Evolutionary conservation across 2,797 vertebrate species (phyloP).

Genomic region (Anolis apletophallus): DNA sequence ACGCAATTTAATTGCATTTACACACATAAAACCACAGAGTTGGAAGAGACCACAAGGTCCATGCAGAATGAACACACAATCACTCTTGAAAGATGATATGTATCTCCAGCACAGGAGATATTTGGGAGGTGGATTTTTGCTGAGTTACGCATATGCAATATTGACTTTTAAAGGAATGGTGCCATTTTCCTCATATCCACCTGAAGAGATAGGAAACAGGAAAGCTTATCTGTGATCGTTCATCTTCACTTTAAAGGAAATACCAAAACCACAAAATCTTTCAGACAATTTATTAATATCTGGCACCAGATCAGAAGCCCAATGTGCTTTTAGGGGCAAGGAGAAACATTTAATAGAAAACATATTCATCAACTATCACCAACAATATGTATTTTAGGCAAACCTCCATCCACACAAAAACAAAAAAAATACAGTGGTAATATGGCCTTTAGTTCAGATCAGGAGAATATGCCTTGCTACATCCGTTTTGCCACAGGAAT

Average conservation of each 20-base stretch:
- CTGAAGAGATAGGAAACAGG: not conserved
- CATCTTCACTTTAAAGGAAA: constrained; percentile 36
- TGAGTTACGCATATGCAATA: not conserved
- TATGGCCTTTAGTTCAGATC: constrained; percentile 14
- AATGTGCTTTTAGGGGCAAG: constrained; percentile 46
- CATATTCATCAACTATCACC: constrained; percentile 34
- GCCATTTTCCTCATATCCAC: not conserved
- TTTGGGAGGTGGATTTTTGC: no score
- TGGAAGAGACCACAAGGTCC: no score
- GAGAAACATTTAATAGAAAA: constrained; percentile 66
- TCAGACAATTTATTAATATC: constrained; percentile 67
- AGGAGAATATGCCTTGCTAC: constrained; percentile 30
- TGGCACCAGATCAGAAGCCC: constrained; percentile 68
- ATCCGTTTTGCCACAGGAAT: constrained; percentile 44
- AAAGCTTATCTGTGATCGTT: not conserved
- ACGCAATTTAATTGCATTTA: constrained; percentile 19
- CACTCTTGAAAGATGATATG: no score
- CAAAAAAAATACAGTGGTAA: constrained; percentile 41
- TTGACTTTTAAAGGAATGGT: not conserved
- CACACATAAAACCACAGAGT: no score
- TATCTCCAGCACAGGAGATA: not conserved
- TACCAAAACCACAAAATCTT: constrained; percentile 21
- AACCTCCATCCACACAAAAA: not conserved
- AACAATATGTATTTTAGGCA: constrained; percentile 31
- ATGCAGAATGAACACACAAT: no score